These are phyloP conservation scores for Cydia fagiglandana DNA, from an alignment of 1,140 invertebrate genomes.

Conservation along the genomic window DNA sequence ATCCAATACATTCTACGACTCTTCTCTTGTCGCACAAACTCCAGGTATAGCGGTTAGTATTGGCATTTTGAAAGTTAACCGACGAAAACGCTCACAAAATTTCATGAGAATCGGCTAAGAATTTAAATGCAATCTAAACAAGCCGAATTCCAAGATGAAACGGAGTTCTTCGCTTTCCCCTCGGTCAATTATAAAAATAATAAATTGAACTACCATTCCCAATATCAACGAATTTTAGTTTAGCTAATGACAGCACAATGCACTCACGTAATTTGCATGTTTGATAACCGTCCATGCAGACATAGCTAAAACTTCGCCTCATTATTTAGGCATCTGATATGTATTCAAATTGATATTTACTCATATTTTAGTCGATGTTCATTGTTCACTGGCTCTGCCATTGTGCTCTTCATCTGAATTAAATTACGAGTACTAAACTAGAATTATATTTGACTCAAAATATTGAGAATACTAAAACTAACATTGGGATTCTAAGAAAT, in stretches of 20 bases:
- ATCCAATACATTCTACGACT: too few relatives aligned
- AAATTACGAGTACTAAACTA: not conserved
- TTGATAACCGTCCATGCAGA: not conserved
- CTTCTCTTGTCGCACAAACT: too few relatives aligned
- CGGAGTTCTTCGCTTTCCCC: too few relatives aligned
- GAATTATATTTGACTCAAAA: not conserved
- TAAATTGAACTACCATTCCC: not conserved
- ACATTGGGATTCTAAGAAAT: not conserved
- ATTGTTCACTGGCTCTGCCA: not conserved
- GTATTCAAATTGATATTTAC: constrained; percentile 12
- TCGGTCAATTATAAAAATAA: too few relatives aligned
- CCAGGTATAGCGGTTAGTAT: too few relatives aligned
- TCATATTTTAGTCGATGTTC: not conserved
- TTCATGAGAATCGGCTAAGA: too few relatives aligned
- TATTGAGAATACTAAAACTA: not conserved
- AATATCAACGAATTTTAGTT: not conserved
- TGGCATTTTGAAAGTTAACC: too few relatives aligned
- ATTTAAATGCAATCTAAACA: too few relatives aligned
- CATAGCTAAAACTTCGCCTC: not conserved
- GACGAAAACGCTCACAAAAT: too few relatives aligned
- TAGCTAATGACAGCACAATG: not conserved
- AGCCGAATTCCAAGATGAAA: too few relatives aligned
- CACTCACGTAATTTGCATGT: not conserved
- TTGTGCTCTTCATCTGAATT: not conserved
- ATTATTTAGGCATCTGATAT: constrained; percentile 12